These are phyloP conservation scores for Thaumatotibia leucotreta DNA, from an alignment of 1,140 invertebrate genomes.

Conservation along the genomic window DNA sequence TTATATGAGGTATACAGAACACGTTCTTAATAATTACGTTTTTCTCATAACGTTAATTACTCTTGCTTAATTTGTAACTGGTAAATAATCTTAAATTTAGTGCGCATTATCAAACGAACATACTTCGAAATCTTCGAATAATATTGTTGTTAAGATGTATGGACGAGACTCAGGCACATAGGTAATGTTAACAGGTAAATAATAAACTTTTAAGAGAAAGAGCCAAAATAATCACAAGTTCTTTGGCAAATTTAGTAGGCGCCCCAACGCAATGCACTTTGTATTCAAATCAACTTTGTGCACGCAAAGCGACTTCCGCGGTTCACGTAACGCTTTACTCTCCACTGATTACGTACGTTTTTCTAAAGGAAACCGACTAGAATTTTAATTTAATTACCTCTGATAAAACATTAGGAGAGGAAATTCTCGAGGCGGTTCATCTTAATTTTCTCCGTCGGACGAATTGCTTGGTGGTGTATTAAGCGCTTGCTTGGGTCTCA, in stretches of 20 bases:
- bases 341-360: conserved; percentile 1
- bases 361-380: background rate
- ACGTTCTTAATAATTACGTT: background rate
- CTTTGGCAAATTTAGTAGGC: background rate
- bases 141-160: no score
- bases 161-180: no score
- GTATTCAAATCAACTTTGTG: background rate
- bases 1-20: background rate
- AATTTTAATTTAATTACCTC: conserved; percentile 10
- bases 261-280: background rate
- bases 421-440: conserved; percentile 1
- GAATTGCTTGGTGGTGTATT: conserved; percentile 7
- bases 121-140: no score
- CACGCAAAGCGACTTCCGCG: background rate
- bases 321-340: background rate
- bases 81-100: no score
- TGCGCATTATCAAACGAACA: no score
- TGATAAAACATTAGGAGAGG: background rate
- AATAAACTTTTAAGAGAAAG: background rate
- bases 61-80: no score
- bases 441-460: conserved; percentile 6
- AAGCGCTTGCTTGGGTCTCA: conserved; percentile 1
- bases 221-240: background rate
- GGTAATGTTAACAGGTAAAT: no score
- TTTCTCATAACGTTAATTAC: background rate